A percentile compares a stretch with the other conserved stretches of the same genome.
phyloP scores from a whole-genome alignment of 35 echinoderm and acorn worm species.

The Diadema setosum region DNA sequence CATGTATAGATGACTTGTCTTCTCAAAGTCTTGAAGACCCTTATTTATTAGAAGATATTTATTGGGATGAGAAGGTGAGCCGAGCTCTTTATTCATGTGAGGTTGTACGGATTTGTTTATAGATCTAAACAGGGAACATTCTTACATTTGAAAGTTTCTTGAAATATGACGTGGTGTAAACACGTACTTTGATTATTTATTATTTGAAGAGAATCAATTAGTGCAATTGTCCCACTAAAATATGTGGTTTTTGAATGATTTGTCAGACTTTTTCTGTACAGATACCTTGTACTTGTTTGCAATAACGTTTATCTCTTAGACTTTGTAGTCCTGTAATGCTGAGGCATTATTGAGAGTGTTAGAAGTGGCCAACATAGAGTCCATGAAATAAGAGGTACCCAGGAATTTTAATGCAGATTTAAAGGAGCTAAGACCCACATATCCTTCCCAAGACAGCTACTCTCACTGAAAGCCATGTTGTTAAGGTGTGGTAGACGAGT shows the following conservation, averaged over 20 bases:
- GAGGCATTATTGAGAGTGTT: neutral
- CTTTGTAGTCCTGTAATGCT: neutral
- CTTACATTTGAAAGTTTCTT: too few relatives aligned
- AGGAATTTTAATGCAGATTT: neutral
- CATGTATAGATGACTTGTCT: neutral
- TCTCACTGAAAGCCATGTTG: too few relatives aligned
- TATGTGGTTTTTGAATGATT: neutral
- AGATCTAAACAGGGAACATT: neutral
- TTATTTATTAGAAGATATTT: constrained; percentile 2
- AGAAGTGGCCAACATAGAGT: neutral
- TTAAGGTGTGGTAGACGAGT: too few relatives aligned
- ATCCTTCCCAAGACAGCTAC: neutral
- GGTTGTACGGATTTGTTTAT: neutral
- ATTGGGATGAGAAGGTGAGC: neutral
- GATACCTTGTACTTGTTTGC: neutral
- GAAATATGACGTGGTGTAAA: too few relatives aligned
- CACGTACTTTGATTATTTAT: constrained; percentile 7
- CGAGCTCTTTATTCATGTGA: neutral
- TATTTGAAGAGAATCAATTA: neutral
- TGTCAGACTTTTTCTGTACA: neutral
- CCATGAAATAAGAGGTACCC: too few relatives aligned
- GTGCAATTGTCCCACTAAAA: neutral
- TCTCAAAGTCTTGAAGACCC: neutral
- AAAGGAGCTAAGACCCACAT: neutral
- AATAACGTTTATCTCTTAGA: neutral